Base-by-base conservation (phyloP, 2,797 vertebrate species). In the Hydrocynus forskahlii region DNA sequence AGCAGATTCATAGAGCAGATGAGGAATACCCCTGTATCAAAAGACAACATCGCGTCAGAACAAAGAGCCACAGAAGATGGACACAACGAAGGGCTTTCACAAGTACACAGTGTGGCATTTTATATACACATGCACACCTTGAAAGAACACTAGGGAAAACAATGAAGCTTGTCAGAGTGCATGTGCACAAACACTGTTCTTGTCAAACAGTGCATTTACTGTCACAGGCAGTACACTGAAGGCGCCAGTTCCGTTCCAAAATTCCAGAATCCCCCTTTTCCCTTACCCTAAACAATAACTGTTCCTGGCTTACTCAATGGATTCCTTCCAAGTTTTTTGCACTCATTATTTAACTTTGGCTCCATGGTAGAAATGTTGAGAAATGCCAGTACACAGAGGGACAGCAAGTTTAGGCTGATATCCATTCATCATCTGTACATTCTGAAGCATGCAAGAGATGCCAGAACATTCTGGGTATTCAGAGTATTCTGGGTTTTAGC, bases 1-100 rank as follows among this genome's bases (percentile, higher is more conserved):
- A 97, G 96, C 96, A 96, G 96, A 95, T 95, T 94, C 94, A 96
- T 96, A 95, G 92, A 95, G 95, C 96, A 96, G 95, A 95, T 94
- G 95, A 95, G 95, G 95, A 94, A 95, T 95, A 95, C 92, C 93
- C 96, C 96, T 97, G 96, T 96, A 96, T 96, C 94, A 95, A 96
- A 95, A 97, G 95, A 97, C 95, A 97, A 96, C 96, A 97, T 95
- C 95, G 96, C 95, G 93, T 95, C 93, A 94, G 95, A 94, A 95
- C 92, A 92, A 66, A 84, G 35, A 90, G 84, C 66, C 85, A 88
- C 80, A 82, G 78, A 80, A 95, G 95, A 92, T 95, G 90, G 93
- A 93, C 94, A 95, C 89, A 95, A 95, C 90, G 95, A 92, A 94
- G 92, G 92, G 81, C 25, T 83, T 78, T 74, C 78, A 86, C 81